These are phyloP conservation scores for Seriola aureovittata DNA, from an alignment of 2,113 vertebrate genomes.

Conservation along the genomic window DNA sequence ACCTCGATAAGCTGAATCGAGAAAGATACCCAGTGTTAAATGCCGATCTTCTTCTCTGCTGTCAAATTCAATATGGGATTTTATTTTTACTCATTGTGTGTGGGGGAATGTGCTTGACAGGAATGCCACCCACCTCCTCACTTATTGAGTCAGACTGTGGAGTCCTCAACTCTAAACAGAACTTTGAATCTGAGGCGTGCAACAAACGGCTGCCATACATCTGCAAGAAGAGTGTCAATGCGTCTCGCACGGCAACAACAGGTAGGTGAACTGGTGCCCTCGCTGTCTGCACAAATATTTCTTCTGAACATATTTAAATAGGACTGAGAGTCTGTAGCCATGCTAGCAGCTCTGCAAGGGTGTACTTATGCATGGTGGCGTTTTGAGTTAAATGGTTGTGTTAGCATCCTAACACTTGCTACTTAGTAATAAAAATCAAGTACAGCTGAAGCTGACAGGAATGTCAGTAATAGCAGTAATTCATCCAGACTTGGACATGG, in stretches of 20 bases:
- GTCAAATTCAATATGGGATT: background rate
- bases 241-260: conserved; percentile 38
- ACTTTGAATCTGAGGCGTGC: conserved; percentile 86
- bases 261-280: conserved; percentile 41
- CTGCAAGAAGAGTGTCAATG: conserved; percentile 85
- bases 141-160: conserved; percentile 89
- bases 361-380: background rate
- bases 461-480: too few relatives aligned
- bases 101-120: conserved; percentile 75
- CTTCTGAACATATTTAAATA: background rate
- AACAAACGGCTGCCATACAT: conserved; percentile 88
- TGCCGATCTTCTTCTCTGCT: background rate
- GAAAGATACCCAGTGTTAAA: background rate
- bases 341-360: background rate
- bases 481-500: too few relatives aligned
- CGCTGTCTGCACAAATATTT: background rate
- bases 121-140: conserved; percentile 67
- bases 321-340: background rate
- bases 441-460: too few relatives aligned
- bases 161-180: conserved; percentile 82
- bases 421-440: background rate
- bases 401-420: background rate
- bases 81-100: conserved; percentile 21
- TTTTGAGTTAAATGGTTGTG: background rate
- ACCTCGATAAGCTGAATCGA: background rate